Evolutionary conservation across 2,888 invertebrate genomes (phyloP).

Genomic region (Cheilosia variabilis): DNA sequence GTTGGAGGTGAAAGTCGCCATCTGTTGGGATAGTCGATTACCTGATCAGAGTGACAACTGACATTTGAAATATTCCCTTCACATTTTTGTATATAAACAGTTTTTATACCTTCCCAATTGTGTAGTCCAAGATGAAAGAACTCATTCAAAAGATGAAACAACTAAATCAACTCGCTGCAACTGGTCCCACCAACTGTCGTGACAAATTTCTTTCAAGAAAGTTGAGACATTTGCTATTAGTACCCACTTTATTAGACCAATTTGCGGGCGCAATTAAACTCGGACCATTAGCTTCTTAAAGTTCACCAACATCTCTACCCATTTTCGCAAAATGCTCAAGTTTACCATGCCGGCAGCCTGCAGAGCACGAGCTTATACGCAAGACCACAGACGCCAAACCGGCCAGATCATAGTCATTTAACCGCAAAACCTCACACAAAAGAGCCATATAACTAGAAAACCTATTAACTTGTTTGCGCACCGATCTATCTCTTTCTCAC

Average conservation of each 20-base stretch:
- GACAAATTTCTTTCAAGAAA: not conserved
- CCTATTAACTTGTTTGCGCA: slow-evolving; percentile 53
- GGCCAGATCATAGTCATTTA: slow-evolving; percentile 41
- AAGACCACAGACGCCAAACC: slow-evolving; percentile 24
- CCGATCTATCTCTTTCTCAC: slow-evolving; percentile 57
- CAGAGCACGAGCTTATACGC: slow-evolving; percentile 25
- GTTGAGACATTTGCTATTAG: not conserved
- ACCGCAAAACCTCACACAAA: slow-evolving; percentile 29
- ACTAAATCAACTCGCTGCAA: not conserved
- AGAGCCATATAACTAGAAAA: slow-evolving; percentile 41
- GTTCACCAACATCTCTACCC: slow-evolving; percentile 1
- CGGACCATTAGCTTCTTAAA: slow-evolving; percentile 4
- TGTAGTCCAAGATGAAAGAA: not conserved
- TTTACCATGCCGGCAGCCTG: slow-evolving; percentile 1
- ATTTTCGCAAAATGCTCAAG: slow-evolving; percentile 10
- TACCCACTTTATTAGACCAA: not conserved
- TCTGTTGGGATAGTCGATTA: slow-evolving; percentile 7
- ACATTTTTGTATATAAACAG: too few species aligned
- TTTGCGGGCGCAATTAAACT: slow-evolving; percentile 11
- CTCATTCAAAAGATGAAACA: not conserved
- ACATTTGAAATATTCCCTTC: not conserved
- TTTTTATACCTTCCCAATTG: not conserved
- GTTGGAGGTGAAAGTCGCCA: slow-evolving; percentile 51
- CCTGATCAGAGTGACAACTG: not conserved
- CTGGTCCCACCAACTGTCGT: too few species aligned